Conservation (phyloP, 2,113 vertebrate genomes). For the Pitta sordida region DNA sequence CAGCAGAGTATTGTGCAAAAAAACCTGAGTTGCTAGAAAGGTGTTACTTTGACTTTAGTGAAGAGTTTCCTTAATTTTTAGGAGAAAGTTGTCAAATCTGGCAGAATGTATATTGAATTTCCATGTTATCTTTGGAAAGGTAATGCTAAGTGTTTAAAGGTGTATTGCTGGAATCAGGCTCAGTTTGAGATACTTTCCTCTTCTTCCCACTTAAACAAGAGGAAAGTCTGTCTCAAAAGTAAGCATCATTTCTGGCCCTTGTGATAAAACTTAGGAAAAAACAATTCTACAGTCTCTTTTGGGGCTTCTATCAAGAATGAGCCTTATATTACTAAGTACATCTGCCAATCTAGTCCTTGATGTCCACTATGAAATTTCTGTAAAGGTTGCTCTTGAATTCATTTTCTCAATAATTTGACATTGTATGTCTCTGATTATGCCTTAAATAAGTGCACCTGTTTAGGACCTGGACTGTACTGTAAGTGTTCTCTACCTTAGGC, state of each 20-base stretch:
- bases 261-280: not conserved
- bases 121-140: not conserved
- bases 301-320: not conserved
- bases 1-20: fast-evolving
- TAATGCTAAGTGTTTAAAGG: not conserved
- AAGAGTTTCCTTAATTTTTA: not conserved
- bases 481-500: not conserved
- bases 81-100: not conserved
- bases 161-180: not conserved
- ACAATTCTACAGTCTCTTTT: not conserved
- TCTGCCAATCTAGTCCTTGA: not conserved
- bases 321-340: not conserved
- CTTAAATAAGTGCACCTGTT: not conserved
- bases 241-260: not conserved
- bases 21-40: not conserved
- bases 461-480: not conserved
- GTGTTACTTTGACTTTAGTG: not conserved
- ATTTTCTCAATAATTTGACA: not conserved
- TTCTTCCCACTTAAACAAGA: not conserved
- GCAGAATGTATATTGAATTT: not conserved
- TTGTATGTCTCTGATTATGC: not conserved
- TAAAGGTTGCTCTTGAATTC: not conserved
- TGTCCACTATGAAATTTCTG: not conserved
- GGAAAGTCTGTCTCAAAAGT: not conserved
- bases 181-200: not conserved